Percentiles rank a stretch among this genome's conserved stretches.
Conservation (phyloP, 2,113 vertebrate species). For the Dolichotis patagonum region DNA sequence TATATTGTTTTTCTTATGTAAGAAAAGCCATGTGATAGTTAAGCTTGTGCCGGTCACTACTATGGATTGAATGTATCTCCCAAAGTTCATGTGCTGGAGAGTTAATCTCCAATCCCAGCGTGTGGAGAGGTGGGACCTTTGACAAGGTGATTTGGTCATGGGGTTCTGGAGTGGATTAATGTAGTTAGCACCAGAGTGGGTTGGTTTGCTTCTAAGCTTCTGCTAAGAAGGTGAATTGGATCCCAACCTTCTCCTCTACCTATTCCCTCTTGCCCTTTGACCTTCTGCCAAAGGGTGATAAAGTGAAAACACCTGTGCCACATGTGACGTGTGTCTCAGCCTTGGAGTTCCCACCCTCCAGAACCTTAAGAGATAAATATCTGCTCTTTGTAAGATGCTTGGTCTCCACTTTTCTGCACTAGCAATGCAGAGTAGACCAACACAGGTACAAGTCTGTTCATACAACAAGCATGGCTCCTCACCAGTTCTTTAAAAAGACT, state of each 20-base stretch:
- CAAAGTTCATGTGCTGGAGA: background rate
- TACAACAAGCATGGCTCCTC: background rate
- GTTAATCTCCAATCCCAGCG: background rate
- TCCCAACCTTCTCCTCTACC: background rate
- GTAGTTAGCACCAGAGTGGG: background rate
- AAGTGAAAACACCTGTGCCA: rapidly evolving
- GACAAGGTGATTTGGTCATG: too few species aligned
- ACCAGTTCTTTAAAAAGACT: background rate
- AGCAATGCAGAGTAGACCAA: background rate
- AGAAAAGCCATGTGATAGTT: background rate
- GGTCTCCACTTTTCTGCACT: background rate
- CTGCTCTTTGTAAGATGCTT: background rate
- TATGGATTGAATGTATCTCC: background rate
- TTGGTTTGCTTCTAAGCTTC: background rate
- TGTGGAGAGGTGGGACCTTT: background rate
- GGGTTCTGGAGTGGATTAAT: background rate
- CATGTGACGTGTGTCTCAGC: background rate
- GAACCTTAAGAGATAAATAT: too few species aligned
- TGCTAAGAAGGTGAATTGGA: too few species aligned
- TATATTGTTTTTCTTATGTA: background rate
- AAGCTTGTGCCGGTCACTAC: background rate
- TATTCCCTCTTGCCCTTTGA: background rate
- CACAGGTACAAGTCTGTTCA: background rate
- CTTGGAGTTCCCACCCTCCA: background rate
- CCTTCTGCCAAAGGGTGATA: background rate